phyloP scores from a whole-genome alignment of 2,888 invertebrate genomes.

The Cerceris rybyensis region DNA sequence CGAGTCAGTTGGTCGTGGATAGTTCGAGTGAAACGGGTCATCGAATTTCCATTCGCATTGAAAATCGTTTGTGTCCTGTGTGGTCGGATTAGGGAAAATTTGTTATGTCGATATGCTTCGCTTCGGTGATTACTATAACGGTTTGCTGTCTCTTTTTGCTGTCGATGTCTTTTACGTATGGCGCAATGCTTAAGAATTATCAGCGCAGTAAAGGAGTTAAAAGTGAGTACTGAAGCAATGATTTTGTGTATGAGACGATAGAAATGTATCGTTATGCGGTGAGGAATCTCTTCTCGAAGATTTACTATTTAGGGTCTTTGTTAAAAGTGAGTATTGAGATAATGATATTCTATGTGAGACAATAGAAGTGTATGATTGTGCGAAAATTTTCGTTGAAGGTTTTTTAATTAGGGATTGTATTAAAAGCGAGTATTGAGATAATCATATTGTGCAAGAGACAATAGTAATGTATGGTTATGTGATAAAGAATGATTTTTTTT shows the following conservation, averaged over 20 bases:
- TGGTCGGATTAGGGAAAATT: neutral
- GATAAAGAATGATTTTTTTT: no score
- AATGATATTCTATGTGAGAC: no score
- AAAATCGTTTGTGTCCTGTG: neutral
- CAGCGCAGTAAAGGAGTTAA: neutral
- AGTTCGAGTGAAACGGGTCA: constrained; percentile 1
- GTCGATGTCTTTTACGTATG: neutral
- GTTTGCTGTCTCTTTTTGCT: constrained; percentile 20
- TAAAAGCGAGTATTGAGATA: no score
- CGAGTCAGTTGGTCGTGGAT: constrained; percentile 14
- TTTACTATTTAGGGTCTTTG: no score
- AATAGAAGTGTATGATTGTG: no score
- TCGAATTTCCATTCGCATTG: constrained; percentile 9
- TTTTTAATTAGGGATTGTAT: no score
- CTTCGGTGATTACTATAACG: neutral
- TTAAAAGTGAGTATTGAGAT: no score
- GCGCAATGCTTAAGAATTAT: neutral
- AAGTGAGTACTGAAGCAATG: constrained; percentile 23
- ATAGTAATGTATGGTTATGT: no score
- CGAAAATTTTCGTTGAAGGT: no score
- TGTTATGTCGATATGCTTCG: constrained; percentile 28
- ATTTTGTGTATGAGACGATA: neutral
- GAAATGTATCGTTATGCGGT: no score
- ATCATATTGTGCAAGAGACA: no score
- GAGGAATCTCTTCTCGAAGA: no score